Evolutionary conservation across 2,888 invertebrate species (phyloP).

Genomic region (Ceramica pisi): DNA sequence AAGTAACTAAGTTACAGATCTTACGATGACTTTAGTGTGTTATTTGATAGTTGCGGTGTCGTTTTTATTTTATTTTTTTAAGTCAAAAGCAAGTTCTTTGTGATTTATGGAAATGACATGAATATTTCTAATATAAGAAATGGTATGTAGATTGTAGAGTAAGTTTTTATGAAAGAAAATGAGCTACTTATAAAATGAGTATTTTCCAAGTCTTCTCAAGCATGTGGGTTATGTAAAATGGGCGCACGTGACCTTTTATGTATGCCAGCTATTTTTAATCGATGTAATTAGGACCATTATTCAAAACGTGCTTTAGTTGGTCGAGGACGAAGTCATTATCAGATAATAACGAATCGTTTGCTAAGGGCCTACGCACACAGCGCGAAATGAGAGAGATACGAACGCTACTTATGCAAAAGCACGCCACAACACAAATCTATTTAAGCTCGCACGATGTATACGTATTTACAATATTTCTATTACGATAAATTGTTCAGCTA

Average conservation of each 20-base stretch:
- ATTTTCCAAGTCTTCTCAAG: slow-evolving; percentile 22
- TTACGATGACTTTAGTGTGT: slow-evolving; percentile 41
- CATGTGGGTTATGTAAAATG: slow-evolving; percentile 23
- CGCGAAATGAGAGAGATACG: slow-evolving; percentile 75
- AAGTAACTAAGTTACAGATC: slow-evolving; percentile 38
- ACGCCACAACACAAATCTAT: slow-evolving; percentile 86
- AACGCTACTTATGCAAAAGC: slow-evolving; percentile 86
- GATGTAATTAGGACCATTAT: slow-evolving; percentile 60
- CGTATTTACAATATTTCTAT: slow-evolving; percentile 89
- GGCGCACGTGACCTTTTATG: slow-evolving; percentile 25
- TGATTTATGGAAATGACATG: slow-evolving; percentile 18
- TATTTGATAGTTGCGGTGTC: slow-evolving; percentile 41
- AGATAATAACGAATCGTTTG: slow-evolving; percentile 81
- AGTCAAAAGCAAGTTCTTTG: slow-evolving; percentile 13
- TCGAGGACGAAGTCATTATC: slow-evolving; percentile 74
- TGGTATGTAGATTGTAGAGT: slow-evolving; percentile 10
- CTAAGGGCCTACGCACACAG: slow-evolving; percentile 81
- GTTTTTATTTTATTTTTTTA: slow-evolving; percentile 48
- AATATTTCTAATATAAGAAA: slow-evolving; percentile 13
- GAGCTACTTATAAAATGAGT: neutral
- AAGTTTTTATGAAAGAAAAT: slow-evolving; percentile 16
- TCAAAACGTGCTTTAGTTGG: slow-evolving; percentile 62
- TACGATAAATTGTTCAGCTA: slow-evolving; percentile 88
- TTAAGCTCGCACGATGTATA: slow-evolving; percentile 83
- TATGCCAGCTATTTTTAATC: slow-evolving; percentile 53